Evolutionary conservation across 2,888 invertebrate genomes (phyloP).

Genomic region (Mechanitis messenoides): DNA sequence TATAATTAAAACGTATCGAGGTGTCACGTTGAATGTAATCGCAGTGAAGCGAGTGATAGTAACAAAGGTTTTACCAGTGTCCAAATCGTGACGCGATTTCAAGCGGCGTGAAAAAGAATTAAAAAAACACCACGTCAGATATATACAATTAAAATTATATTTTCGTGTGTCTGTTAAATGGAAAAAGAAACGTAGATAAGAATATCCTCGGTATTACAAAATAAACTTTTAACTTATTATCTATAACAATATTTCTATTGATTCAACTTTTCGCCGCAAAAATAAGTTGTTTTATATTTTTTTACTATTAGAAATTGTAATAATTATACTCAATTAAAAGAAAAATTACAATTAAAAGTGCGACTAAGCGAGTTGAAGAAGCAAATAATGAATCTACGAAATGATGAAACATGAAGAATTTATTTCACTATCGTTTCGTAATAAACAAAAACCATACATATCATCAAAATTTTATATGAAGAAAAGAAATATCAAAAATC

Average conservation of each 20-base stretch:
- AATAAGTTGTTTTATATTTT: too few relatives aligned
- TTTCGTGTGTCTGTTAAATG: slow-evolving; percentile 15
- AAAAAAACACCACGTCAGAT: slow-evolving; percentile 73
- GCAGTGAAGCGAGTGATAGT: slow-evolving; percentile 54
- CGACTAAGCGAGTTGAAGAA: slow-evolving; percentile 27
- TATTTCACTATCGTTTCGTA: slow-evolving; percentile 5
- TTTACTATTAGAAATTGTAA: neutral
- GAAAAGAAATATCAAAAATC: too few relatives aligned
- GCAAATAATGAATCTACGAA: slow-evolving; percentile 40
- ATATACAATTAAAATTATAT: slow-evolving; percentile 29
- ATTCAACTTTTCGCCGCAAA: too few relatives aligned
- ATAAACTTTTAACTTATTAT: too few relatives aligned
- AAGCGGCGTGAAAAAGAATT: slow-evolving; percentile 74
- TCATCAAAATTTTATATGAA: neutral
- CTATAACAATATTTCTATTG: too few relatives aligned
- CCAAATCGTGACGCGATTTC: slow-evolving; percentile 72
- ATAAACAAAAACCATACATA: slow-evolving; percentile 9
- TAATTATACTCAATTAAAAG: neutral
- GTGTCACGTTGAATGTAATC: slow-evolving; percentile 34
- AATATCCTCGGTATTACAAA: neutral
- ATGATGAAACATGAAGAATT: slow-evolving; percentile 21
- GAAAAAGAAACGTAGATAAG: slow-evolving; percentile 14
- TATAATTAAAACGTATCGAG: slow-evolving; percentile 21
- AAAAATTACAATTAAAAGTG: slow-evolving; percentile 16
- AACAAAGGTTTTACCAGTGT: slow-evolving; percentile 72